phyloP scores from a whole-genome alignment of 2,113 vertebrate species.

The Mobula birostris region DNA sequence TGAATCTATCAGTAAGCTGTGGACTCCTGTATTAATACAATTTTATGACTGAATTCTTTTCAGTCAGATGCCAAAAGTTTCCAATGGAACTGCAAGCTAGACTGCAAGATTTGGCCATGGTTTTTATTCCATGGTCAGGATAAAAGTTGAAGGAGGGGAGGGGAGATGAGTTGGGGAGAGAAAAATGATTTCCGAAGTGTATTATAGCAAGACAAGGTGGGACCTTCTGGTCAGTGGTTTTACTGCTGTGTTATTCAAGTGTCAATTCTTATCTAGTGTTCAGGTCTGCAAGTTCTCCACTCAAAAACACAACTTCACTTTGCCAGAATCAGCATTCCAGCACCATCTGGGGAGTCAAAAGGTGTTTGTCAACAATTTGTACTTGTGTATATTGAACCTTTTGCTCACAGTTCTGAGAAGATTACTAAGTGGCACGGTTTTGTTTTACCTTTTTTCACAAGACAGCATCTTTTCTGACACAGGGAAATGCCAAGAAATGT shows the following conservation, averaged over 20 bases:
- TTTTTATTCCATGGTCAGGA: too few species aligned
- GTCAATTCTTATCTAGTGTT: background rate
- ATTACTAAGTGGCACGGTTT: background rate
- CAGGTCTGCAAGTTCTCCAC: background rate
- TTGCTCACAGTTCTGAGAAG: background rate
- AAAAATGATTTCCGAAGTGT: too few species aligned
- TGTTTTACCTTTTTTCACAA: background rate
- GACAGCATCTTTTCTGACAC: background rate
- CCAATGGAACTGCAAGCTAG: too few species aligned
- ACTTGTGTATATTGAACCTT: background rate
- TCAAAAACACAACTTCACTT: background rate
- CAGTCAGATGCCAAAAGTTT: too few species aligned
- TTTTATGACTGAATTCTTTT: too few species aligned
- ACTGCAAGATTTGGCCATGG: too few species aligned
- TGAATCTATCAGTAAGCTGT: too few species aligned
- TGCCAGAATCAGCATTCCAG: background rate
- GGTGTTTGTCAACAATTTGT: too few species aligned
- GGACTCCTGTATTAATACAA: too few species aligned
- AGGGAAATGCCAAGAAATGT: background rate
- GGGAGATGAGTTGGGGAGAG: too few species aligned
- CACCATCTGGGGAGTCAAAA: background rate
- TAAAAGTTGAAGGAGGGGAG: too few species aligned
- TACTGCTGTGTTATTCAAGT: background rate
- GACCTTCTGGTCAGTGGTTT: background rate
- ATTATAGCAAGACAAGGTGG: too few species aligned